A percentile compares a stretch with the other conserved stretches of the same genome.
These are phyloP conservation scores for Ameiurus melas DNA, from an alignment of 2,113 vertebrate genomes.

Conservation along the genomic window DNA sequence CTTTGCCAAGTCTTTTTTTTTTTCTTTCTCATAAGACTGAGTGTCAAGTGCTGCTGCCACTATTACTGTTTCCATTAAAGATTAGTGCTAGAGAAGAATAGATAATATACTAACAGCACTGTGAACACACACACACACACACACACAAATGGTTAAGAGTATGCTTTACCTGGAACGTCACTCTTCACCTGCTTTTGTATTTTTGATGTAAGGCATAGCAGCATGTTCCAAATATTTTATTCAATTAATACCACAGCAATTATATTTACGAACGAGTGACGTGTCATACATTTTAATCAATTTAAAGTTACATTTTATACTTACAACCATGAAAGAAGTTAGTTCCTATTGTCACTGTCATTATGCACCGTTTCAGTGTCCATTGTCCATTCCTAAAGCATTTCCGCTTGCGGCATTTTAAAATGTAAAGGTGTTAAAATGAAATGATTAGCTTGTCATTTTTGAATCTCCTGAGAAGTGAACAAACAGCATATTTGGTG, in stretches of 20 bases:
- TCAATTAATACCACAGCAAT: not conserved
- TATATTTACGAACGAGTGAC: not conserved
- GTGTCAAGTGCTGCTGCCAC: not conserved
- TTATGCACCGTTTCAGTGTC: no score
- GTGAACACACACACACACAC: no score
- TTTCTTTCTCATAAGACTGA: constrained; percentile 2
- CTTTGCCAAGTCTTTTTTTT: not conserved
- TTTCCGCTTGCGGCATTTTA: no score
- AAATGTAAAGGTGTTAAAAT: no score
- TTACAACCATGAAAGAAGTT: not conserved
- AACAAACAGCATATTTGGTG: no score
- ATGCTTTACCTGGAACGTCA: not conserved
- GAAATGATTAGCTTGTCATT: no score
- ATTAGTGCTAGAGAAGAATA: not conserved
- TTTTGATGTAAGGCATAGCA: not conserved
- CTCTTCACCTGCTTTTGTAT: no score
- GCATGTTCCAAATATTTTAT: not conserved
- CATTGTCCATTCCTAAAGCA: no score
- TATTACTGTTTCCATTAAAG: constrained; percentile 15
- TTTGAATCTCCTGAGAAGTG: no score
- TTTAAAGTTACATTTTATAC: no score
- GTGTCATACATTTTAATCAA: not conserved
- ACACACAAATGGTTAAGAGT: not conserved
- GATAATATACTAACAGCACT: not conserved
- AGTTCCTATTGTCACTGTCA: no score